Evolutionary conservation across 2,888 invertebrate genomes (phyloP), one percentile per base, ranked within the genome.

Genomic region (Leucophenga maculata): DNA sequence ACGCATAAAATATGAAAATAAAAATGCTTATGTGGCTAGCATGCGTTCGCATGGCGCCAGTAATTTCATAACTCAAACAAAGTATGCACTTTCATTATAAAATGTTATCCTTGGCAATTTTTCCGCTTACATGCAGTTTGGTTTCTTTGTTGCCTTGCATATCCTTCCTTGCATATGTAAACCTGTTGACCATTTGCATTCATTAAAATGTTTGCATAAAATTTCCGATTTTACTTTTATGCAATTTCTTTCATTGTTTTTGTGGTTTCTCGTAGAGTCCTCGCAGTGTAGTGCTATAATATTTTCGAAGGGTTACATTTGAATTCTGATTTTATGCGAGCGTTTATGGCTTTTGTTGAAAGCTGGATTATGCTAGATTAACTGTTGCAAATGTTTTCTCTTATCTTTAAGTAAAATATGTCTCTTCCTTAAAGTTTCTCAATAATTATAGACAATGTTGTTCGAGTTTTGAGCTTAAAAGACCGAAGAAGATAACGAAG

Each of bases 181-280:
- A 85, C 85, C 84, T 85, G 80, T 83, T 86, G 86, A 83, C 86
- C 85, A 84, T 86, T 86, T 86, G 82, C 85, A 85, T 86, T 82
- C 82, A 85, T 86, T 85, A 82, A 73, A 78, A 74, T 73, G 78
- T 73, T 67, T 75, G 70, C 71, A 72, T 74, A 74, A 74, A 72
- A 74, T 74, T 72, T 64, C 22, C 13, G 26, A 46, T 48, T 57
- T 67, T 52, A 59, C 31, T 46, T 59, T 54, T 65, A 48, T 69
- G 52, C 50, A 55, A 50, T 67, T 71, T 65, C 65, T 69, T 68
- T 64, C 60, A 60, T 60, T 39, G 39, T 20, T 72, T 69, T 22
- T 68, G 70, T 74, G 74, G n/a, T n/a, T n/a, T n/a, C 69, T 69
- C 68, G 68, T 72, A 39, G 39, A 8, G 8, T 3, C 32, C 6